Evolutionary conservation across 2,888 invertebrate genomes (phyloP).

Genomic region (Metacarcinus magister): DNA sequence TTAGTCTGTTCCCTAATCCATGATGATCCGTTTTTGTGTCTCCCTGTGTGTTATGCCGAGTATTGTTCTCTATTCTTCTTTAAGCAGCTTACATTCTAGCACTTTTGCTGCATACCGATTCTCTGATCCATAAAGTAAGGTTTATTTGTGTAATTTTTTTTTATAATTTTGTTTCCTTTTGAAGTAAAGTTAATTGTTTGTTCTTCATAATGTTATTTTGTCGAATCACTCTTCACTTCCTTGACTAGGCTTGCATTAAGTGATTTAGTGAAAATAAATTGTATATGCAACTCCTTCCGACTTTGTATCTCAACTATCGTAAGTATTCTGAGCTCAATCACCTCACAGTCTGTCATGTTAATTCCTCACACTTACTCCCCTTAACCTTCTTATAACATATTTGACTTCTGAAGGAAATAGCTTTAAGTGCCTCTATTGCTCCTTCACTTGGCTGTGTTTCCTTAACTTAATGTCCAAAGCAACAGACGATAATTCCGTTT

Average conservation of each 20-base stretch:
- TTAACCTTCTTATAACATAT: not conserved
- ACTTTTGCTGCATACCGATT: not conserved
- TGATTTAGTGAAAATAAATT: no score
- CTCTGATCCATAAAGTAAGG: not conserved
- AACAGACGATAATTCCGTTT: no score
- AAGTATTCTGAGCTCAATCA: not conserved
- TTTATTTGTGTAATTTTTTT: not conserved
- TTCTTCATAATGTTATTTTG: no score
- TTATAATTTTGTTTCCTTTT: not conserved
- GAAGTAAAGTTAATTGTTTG: not conserved
- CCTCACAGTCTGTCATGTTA: not conserved
- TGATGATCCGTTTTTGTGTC: not conserved
- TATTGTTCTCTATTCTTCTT: not conserved
- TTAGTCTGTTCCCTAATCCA: not conserved
- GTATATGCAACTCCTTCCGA: no score
- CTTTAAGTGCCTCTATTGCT: no score
- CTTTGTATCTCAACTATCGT: no score
- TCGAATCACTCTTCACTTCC: no score
- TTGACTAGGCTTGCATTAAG: no score
- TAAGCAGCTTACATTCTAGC: not conserved
- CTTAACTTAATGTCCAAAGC: no score
- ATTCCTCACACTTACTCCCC: not conserved
- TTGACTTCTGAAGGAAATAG: no score
- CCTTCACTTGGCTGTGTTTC: no score
- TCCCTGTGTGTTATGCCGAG: not conserved